Evolutionary conservation across 2,113 vertebrate species (phyloP).

Genomic region (Aldabrachelys gigantea): DNA sequence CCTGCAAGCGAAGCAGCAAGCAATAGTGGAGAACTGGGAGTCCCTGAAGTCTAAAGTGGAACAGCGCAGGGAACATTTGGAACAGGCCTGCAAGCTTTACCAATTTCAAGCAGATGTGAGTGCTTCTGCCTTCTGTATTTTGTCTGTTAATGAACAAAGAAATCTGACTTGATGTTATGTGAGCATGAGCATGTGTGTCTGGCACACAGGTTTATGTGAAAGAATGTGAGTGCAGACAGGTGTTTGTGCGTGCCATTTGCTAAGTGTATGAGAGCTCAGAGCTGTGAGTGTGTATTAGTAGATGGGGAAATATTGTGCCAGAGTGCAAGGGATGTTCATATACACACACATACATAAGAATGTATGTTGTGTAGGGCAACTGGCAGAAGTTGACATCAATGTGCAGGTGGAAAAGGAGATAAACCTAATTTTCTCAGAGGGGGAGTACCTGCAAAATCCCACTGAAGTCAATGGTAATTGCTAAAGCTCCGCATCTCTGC

Average conservation of each 20-base stretch:
- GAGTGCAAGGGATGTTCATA: background rate
- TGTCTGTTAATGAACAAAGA: accelerated
- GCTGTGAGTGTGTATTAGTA: background rate
- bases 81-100: slow-evolving; percentile 73
- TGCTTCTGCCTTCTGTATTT: background rate
- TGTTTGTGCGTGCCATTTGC: background rate
- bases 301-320: background rate
- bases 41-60: slow-evolving; percentile 76
- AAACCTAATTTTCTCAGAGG: background rate
- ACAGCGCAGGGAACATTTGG: slow-evolving; percentile 78
- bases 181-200: background rate
- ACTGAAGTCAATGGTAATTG: background rate
- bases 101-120: slow-evolving; percentile 84
- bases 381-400: background rate
- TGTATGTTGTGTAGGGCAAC: background rate
- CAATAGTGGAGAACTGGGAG: slow-evolving; percentile 85
- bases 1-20: slow-evolving; percentile 81
- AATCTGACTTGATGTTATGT: background rate
- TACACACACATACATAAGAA: background rate
- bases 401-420: background rate
- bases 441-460: background rate
- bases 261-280: background rate
- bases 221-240: background rate
- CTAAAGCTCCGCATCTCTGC: background rate
- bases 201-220: background rate